These are phyloP conservation scores for Sander vitreus DNA, from an alignment of 2,113 vertebrate species.

Conservation along the genomic window DNA sequence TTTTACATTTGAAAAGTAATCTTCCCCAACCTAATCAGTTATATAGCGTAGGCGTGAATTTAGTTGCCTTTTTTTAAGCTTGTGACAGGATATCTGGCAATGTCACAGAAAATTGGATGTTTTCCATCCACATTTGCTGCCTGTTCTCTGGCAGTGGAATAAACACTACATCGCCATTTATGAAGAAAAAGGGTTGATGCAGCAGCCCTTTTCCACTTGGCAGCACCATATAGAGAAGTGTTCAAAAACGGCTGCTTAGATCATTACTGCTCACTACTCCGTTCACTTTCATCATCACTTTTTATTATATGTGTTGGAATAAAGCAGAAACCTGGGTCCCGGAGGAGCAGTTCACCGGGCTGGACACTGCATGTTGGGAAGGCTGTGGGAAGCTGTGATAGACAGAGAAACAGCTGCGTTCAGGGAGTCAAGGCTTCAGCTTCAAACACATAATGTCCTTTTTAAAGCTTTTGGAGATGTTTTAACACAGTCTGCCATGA, in stretches of 20 bases:
- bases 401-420: too few relatives aligned
- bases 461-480: slow-evolving; percentile 43
- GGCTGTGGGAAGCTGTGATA: background rate
- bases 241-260: slow-evolving; percentile 57
- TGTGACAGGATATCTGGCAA: slow-evolving; percentile 11
- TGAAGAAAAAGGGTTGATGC: slow-evolving; percentile 29
- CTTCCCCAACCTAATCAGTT: background rate
- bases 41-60: background rate
- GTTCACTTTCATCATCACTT: slow-evolving; percentile 71
- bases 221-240: slow-evolving; percentile 31
- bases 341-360: slow-evolving; percentile 45
- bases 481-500: slow-evolving; percentile 40
- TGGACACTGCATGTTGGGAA: slow-evolving; percentile 18
- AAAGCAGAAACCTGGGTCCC: slow-evolving; percentile 31
- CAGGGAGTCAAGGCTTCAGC: slow-evolving; percentile 5
- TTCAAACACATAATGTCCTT: slow-evolving; percentile 31
- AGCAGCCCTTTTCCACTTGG: slow-evolving; percentile 37
- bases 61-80: background rate
- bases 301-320: slow-evolving; percentile 45
- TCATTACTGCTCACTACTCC: slow-evolving; percentile 50
- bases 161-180: slow-evolving; percentile 31
- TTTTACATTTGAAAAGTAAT: slow-evolving; percentile 3
- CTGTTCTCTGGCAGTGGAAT: slow-evolving; percentile 32
- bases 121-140: background rate
- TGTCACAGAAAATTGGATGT: slow-evolving; percentile 10